Evolutionary conservation across 2,797 vertebrate genomes (phyloP), one percentile per base, ranked within the genome.

Genomic region (Falco cherrug): DNA sequence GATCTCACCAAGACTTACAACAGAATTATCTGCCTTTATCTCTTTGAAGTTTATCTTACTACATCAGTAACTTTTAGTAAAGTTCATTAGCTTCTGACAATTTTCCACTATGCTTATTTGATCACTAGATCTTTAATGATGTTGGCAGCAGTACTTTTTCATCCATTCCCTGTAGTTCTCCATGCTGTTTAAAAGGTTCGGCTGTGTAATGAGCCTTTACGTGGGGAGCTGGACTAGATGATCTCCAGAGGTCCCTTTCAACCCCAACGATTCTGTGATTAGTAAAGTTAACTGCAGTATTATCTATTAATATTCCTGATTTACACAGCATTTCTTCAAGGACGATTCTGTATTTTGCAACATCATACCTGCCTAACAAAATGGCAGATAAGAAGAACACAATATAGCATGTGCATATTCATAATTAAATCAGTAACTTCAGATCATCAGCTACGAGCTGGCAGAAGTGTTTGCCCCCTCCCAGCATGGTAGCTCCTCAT

Each of bases 21-120:
- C 5, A 93, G 57, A 93, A 86, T 91, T 64, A 89, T 50, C 47
- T 70, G 45, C 51, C 60, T 86, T 76, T 28, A 71, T 50, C 61
- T 78, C 91, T 85, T 77, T 95, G 89, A 94, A 91, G 81, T 77
- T 85, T 68, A 94, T 88, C 77, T 96, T 89, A 63, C 48, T 78
- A 50, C 51, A 88, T 63, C 73, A 68, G 48, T 51, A 95, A 93
- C 48, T 70, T 94, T 76, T 60, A 76, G 60, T 59, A 5, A 79
- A 93, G 73, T 81, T 85, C 67, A 45, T 45, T 51, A 70, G 29
- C 43, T 91, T 87, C 60, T 61, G 54, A 89, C 41, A 81, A 35
- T 87, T 77, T 95, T 85, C 63, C 68, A 70, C 56, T 88, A 85
- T 70, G 67, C 35, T 76, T 81, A 33, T 63, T 89, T 37, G 17